Base-by-base conservation (phyloP, 2,888 invertebrate species). In the Phaedon cochleariae region DNA sequence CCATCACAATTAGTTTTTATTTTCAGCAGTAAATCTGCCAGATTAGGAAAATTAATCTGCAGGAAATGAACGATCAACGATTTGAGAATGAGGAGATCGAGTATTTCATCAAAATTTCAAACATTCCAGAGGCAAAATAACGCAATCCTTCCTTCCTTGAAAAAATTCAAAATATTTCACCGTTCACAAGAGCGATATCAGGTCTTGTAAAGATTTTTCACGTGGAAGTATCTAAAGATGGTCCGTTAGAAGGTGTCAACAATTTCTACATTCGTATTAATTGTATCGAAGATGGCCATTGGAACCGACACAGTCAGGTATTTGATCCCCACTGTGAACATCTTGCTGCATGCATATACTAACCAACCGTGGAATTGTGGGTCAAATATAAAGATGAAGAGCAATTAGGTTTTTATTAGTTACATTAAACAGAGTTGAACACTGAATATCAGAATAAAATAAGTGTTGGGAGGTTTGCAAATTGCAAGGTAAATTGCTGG, bases 201-300 rank as follows among this genome's bases (percentile, higher is more conserved):
- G 2, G 5, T 34, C 6, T 10, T 34, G 5, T 34, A 34, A 34
- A 7, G 34, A 34, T 34, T 34, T 34, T 34, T 34, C 34, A 34
- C 12, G 34, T 10, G 12, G 12, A 34, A 34, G 34, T 34, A 7
- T 10, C 34, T 34, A 10, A 62, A 62, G 55, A 54, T 49, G 55
- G 54, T 67, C 69, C 65, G 51, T 54, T 10, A 18, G 7, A 54
- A 31, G 29, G 34, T 66, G 48, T 59, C 52, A 60, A 41, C 20
- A 59, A 62, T 46, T 57, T 64, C 67, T 49, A 66, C 66, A 68
- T 71, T 67, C 68, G 62, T 65, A 64, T 65, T 59, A 55, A 37
- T 49, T 58, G 63, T 74, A 70, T 71, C 78, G 78, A 79, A 80
- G 78, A 75, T 75, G 77, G 75, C 79, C 79, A 80, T 80, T 80